Base-by-base conservation (phyloP, 2,888 invertebrate species). In the Galerucella pusilla region DNA sequence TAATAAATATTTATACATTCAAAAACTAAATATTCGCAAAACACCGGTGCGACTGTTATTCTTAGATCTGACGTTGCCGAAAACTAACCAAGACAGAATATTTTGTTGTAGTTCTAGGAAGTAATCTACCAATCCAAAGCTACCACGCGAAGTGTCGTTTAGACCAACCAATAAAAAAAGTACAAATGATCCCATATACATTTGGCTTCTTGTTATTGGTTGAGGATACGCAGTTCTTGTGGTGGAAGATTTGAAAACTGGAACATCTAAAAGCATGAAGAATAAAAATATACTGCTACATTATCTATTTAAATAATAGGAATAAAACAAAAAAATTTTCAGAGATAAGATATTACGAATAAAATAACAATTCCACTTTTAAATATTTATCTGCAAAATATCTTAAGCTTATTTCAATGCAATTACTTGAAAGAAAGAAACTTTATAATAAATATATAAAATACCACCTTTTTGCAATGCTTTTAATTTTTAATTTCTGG, bases 171-270 rank as follows among this genome's bases (percentile, higher is more conserved):
- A 84, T 84, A 45, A 76, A 46, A 75, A 63, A 14, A 2, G 25
- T 28, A 67, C 71, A 70, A 78, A 78, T 80, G 80, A 83, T 77
- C 78, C 73, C 75, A 79, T 74, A 80, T 84, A 82, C 87, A 87
- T 85, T 85, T 87, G 87, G 86, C 86, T 76, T 25, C 60, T 66
- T 76, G 11, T 78, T 71, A 87, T 85, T 86, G 86, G 87, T 68
- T 45, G 6, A 52, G 49, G 14, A 25, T 42, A n/a, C 14, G 2
- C n/a, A 42, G 12, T 6, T 5, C 14, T 16, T 54, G 16, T 57
- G 57, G 57, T 7, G 68, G 68, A 68, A 68, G 2, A 20, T 42
- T 42, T 42, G 3, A 68, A 68, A 49, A 28, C 25, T 12, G 6
- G n/a, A 49, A 16, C n/a, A 16, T 7, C 9, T 14, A 16, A 42